Percentiles rank a stretch among this genome's conserved stretches.
phyloP scores from a whole-genome alignment of 2,113 vertebrate genomes.

The Centropus bengalensis region DNA sequence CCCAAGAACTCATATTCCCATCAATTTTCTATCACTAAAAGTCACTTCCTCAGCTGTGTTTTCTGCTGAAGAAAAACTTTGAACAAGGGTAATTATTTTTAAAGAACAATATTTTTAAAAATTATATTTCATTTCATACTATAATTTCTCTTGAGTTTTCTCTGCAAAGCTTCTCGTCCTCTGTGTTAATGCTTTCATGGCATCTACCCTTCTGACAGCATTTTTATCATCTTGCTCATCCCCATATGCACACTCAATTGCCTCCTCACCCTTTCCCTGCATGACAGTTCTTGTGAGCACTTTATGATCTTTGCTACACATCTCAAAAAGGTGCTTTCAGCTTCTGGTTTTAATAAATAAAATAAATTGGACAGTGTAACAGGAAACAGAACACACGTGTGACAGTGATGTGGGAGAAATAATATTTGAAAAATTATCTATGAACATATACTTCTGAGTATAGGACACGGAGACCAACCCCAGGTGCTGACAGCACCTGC shows the following conservation, averaged over 20 bases:
- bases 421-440: neutral
- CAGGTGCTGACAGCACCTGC: neutral
- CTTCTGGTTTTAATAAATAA: neutral
- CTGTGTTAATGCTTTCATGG: neutral
- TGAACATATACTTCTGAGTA: neutral
- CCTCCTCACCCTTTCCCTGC: neutral
- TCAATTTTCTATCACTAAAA: neutral
- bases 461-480: neutral
- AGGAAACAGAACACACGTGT: neutral
- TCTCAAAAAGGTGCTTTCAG: neutral
- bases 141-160: neutral
- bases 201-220: neutral
- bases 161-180: neutral
- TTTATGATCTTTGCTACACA: neutral
- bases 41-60: neutral
- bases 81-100: neutral
- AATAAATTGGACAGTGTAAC: neutral
- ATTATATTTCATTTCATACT: neutral
- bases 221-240: neutral
- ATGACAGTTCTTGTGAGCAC: neutral
- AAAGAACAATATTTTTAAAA: neutral
- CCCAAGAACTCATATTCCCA: neutral
- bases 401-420: neutral
- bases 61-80: neutral
- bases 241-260: neutral